Percentiles rank a stretch among this genome's conserved stretches.
These are phyloP conservation scores for Ptychobarbus kaznakovi DNA, from an alignment of 2,797 vertebrate genomes.

Conservation along the genomic window DNA sequence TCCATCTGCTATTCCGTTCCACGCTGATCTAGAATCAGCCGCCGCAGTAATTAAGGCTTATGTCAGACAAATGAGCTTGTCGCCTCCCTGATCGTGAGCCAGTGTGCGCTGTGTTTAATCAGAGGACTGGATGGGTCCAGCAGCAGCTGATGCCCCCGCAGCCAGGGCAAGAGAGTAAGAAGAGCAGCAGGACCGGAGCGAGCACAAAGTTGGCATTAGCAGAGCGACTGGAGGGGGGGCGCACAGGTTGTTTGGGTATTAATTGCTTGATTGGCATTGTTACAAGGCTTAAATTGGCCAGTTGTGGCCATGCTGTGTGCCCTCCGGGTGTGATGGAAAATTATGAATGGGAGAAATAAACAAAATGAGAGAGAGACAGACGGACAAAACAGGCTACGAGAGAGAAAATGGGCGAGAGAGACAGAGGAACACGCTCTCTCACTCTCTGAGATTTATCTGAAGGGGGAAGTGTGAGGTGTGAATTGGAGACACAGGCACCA, in stretches of 20 bases:
- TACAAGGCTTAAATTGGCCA: conserved; percentile 71
- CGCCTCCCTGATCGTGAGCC: conserved; percentile 49
- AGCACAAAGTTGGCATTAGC: conserved; percentile 52
- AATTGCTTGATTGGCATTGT: conserved; percentile 78
- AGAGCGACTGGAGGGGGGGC: conserved; percentile 55
- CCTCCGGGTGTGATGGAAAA: conserved; percentile 46
- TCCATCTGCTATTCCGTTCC: conserved; percentile 7
- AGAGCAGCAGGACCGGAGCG: conserved; percentile 4
- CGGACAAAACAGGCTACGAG: conserved; percentile 4
- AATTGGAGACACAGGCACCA: conserved; percentile 39
- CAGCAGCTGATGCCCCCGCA: conserved; percentile 44
- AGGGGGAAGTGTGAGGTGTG: conserved; percentile 22
- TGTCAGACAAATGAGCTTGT: conserved; percentile 52
- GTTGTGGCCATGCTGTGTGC: conserved; percentile 53
- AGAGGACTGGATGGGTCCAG: conserved; percentile 40
- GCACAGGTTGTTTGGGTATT: conserved; percentile 69
- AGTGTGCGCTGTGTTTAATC: conserved; percentile 50
- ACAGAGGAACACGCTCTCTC: conserved; percentile 21
- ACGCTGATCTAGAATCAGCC: conserved; percentile 48
- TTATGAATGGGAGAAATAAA: conserved; percentile 59
- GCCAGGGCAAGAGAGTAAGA: conserved; percentile 36
- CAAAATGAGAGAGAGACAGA: conserved; percentile 21
- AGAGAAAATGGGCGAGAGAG: neutral
- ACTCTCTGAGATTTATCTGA: conserved; percentile 6
- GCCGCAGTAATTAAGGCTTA: conserved; percentile 35